Conservation (phyloP, 2,797 vertebrate species). For the Ciconia nigra region DNA sequence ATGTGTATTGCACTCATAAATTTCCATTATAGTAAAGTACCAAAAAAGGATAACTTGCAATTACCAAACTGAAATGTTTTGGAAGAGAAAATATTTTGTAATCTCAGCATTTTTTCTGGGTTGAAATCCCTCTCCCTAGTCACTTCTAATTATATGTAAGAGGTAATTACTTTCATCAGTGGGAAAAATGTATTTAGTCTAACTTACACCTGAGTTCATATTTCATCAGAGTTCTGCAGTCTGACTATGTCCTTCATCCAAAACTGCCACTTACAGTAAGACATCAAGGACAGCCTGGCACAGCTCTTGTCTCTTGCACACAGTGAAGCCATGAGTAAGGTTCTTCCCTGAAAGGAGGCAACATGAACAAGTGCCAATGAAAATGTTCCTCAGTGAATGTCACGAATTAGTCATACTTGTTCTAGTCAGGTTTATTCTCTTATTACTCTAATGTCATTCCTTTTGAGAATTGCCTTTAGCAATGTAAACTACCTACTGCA, state of each 20-base stretch:
- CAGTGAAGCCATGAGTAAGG: background rate
- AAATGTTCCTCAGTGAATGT: background rate
- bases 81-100: background rate
- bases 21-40: background rate
- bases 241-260: background rate
- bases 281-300: background rate
- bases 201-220: background rate
- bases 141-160: background rate
- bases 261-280: background rate
- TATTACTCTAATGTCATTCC: background rate
- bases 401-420: background rate
- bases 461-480: background rate
- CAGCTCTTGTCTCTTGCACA: background rate
- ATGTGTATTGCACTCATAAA: constrained; percentile 1
- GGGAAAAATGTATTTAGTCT: background rate
- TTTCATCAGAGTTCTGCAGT: background rate
- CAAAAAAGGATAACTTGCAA: background rate
- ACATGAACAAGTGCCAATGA: background rate
- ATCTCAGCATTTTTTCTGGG: background rate
- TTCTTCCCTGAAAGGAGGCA: background rate
- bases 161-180: background rate
- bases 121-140: background rate
- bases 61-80: constrained; percentile 31
- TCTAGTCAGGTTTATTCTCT: background rate
- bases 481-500: background rate